phyloP scores from a whole-genome alignment of 2,113 vertebrate species.

The Indicator indicator region DNA sequence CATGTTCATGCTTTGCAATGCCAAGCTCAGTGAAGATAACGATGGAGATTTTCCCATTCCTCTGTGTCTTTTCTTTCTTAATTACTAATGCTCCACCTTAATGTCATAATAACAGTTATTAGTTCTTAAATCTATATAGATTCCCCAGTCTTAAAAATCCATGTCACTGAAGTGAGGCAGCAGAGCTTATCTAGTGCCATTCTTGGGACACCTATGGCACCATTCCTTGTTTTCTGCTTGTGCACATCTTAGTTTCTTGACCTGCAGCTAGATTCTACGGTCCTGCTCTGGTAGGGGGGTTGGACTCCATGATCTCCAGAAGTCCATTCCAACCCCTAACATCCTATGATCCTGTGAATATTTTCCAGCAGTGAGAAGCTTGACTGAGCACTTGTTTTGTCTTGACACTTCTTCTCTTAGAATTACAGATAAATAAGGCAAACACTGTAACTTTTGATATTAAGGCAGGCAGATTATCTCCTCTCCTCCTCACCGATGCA shows the following conservation, averaged over 20 bases:
- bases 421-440: background rate
- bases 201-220: background rate
- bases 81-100: background rate
- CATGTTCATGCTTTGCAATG: background rate
- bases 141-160: background rate
- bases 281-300: too few species aligned
- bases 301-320: too few species aligned
- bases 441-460: background rate
- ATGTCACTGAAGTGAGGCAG: background rate
- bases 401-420: background rate
- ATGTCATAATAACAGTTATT: slow-evolving; percentile 3
- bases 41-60: background rate
- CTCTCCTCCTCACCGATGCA: background rate
- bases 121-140: background rate
- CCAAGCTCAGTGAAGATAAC: background rate
- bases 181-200: background rate
- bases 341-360: background rate
- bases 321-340: too few species aligned
- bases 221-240: background rate
- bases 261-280: too few species aligned
- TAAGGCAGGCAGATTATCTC: background rate
- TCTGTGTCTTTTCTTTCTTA: background rate
- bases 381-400: background rate
- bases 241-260: fast-evolving
- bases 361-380: background rate